Conservation (phyloP, 2,888 invertebrate genomes). For the Dorcus parallelipipedus region DNA sequence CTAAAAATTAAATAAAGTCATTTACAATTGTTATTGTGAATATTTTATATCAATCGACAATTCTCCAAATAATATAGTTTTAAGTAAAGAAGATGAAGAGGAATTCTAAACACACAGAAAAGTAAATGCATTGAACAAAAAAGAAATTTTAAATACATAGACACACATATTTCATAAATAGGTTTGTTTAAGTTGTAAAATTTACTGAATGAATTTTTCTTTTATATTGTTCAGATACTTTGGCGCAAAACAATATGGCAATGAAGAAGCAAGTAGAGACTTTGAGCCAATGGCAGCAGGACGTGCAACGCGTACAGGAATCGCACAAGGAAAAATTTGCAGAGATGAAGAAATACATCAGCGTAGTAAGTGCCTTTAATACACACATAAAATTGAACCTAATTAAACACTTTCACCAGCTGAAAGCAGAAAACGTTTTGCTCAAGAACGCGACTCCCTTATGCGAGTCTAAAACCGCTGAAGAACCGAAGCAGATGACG, state of each 20-base stretch:
- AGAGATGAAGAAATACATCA: conserved; percentile 54
- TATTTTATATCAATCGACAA: too few species aligned
- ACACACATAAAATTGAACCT: too few species aligned
- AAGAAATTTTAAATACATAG: too few species aligned
- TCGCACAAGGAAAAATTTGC: conserved; percentile 64
- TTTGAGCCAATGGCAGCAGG: conserved; percentile 62
- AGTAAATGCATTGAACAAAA: too few species aligned
- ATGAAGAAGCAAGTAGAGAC: conserved; percentile 65
- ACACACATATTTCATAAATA: too few species aligned
- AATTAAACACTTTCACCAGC: conserved; percentile 19
- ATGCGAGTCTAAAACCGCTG: conserved; percentile 44
- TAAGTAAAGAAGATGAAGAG: too few species aligned
- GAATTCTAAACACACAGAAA: too few species aligned
- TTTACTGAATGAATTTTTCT: too few species aligned
- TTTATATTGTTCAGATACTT: conserved; percentile 51
- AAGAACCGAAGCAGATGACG: conserved; percentile 31
- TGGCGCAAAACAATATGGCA: conserved; percentile 63
- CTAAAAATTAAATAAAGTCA: too few species aligned
- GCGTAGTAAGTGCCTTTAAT: conserved; percentile 31
- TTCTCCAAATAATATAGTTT: too few species aligned
- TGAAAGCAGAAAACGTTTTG: conserved; percentile 34
- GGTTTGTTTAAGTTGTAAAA: too few species aligned
- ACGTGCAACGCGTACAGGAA: conserved; percentile 60
- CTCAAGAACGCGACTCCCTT: conserved; percentile 7
- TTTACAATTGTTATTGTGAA: too few species aligned